phyloP scores from a whole-genome alignment of 2,797 vertebrate genomes.

The Cyprinella venusta region DNA sequence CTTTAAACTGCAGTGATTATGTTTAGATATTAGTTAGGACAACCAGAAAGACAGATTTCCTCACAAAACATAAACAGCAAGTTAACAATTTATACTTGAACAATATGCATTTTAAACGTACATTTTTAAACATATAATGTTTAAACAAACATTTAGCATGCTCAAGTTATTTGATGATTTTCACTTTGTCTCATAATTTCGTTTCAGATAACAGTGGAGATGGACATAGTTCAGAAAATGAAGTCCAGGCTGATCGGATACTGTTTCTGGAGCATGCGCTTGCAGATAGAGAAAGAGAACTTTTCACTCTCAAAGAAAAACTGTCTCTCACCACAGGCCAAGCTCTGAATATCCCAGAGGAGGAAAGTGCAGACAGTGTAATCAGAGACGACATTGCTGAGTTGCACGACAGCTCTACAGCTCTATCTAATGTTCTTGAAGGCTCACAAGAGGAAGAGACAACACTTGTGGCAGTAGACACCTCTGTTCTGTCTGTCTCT shows the following conservation, averaged over 20 bases:
- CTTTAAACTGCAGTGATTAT: constrained; percentile 47
- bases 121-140: too few species aligned
- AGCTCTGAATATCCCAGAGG: constrained; percentile 47
- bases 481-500: constrained; percentile 71
- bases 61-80: constrained; percentile 20
- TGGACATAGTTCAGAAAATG: constrained; percentile 16
- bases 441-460: constrained; percentile 74
- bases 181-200: constrained; percentile 18
- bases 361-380: constrained; percentile 55
- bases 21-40: neutral
- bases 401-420: constrained; percentile 51
- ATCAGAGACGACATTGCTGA: constrained; percentile 16
- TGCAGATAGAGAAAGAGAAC: constrained; percentile 72
- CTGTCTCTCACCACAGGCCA: constrained; percentile 58
- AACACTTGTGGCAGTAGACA: constrained; percentile 74
- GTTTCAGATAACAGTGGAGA: constrained; percentile 34
- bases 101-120: neutral
- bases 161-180: neutral
- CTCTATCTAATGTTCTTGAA: constrained; percentile 63
- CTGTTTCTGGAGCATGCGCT: constrained; percentile 71
- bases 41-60: constrained; percentile 10
- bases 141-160: neutral
- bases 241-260: constrained; percentile 59
- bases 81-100: neutral
- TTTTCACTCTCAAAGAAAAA: constrained; percentile 67